phyloP scores from a whole-genome alignment of 92 coral and sea anemone species.

The Porites evermanni region DNA sequence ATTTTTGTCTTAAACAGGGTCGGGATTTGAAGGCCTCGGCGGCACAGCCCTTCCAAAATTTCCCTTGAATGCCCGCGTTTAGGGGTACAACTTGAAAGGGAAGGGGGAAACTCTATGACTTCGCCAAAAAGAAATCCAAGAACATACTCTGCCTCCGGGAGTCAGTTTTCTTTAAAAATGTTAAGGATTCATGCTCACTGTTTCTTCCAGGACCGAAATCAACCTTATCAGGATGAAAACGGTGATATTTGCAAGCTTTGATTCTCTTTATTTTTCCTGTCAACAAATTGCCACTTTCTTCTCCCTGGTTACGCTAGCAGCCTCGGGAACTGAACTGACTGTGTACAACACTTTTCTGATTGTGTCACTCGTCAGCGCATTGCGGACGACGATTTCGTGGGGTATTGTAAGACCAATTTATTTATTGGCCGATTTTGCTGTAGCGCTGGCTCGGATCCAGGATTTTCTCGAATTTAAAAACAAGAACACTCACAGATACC shows the following conservation, averaged over 20 bases:
- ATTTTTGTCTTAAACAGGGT: no score
- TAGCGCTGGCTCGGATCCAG: slow-evolving; percentile 55
- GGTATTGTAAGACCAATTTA: slow-evolving; percentile 49
- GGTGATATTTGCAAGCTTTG: slow-evolving; percentile 47
- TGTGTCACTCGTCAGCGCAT: slow-evolving; percentile 45
- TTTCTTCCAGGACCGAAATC: slow-evolving; percentile 43
- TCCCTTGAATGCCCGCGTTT: no score
- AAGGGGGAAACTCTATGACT: no score
- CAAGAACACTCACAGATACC: neutral
- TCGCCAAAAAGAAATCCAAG: no score
- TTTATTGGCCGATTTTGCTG: slow-evolving; percentile 54
- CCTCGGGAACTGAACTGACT: slow-evolving; percentile 49
- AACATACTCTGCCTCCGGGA: no score
- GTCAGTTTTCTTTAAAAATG: neutral
- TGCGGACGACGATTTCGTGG: slow-evolving; percentile 62
- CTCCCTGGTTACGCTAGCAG: slow-evolving; percentile 36
- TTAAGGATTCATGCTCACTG: neutral
- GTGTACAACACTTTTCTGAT: slow-evolving; percentile 59
- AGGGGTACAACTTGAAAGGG: no score
- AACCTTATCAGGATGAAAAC: slow-evolving; percentile 36
- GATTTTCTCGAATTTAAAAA: slow-evolving; percentile 24
- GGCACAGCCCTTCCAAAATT: no score
- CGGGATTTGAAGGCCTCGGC: no score
- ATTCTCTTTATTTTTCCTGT: slow-evolving; percentile 53
- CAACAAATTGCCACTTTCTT: slow-evolving; percentile 56